Percentiles rank a stretch among this genome's conserved stretches.
Conservation (phyloP, 2,888 invertebrate species). For the Drosophila affinis region DNA sequence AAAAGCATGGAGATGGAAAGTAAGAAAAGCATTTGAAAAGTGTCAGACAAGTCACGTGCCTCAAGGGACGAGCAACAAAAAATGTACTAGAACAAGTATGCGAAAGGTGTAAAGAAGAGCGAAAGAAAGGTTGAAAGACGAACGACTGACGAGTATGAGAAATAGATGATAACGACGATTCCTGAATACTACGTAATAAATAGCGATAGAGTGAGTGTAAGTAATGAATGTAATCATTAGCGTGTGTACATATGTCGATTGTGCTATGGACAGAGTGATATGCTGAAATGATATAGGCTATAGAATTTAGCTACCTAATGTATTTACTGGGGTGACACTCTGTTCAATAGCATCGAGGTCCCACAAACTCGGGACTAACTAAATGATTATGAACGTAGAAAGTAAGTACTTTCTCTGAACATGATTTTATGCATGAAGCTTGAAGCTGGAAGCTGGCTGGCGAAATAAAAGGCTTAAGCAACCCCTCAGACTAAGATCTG, state of each 20-base stretch:
- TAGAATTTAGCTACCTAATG: slow-evolving; percentile 21
- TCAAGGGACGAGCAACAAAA: too few species aligned
- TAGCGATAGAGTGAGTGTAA: slow-evolving; percentile 3
- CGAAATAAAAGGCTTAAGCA: slow-evolving; percentile 21
- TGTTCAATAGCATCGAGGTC: neutral
- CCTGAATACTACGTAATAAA: slow-evolving; percentile 31
- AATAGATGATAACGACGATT: slow-evolving; percentile 1
- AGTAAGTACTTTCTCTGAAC: neutral
- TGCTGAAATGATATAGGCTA: slow-evolving; percentile 37
- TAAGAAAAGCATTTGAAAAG: too few species aligned
- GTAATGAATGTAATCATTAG: neutral
- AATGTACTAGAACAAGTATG: neutral
- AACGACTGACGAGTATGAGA: slow-evolving; percentile 1
- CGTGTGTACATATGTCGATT: slow-evolving; percentile 34
- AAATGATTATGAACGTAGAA: neutral
- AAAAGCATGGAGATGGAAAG: too few species aligned
- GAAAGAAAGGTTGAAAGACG: too few species aligned
- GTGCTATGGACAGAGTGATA: slow-evolving; percentile 49
- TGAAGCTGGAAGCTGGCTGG: slow-evolving; percentile 36
- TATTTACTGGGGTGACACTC: slow-evolving; percentile 8
- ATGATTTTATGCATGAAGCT: neutral
- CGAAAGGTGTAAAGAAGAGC: neutral
- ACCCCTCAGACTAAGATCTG: slow-evolving; percentile 3
- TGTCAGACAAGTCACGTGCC: too few species aligned
- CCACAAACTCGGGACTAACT: neutral